phyloP scores from a whole-genome alignment of 2,797 vertebrate genomes.

The Cyprinodon diabolis region DNA sequence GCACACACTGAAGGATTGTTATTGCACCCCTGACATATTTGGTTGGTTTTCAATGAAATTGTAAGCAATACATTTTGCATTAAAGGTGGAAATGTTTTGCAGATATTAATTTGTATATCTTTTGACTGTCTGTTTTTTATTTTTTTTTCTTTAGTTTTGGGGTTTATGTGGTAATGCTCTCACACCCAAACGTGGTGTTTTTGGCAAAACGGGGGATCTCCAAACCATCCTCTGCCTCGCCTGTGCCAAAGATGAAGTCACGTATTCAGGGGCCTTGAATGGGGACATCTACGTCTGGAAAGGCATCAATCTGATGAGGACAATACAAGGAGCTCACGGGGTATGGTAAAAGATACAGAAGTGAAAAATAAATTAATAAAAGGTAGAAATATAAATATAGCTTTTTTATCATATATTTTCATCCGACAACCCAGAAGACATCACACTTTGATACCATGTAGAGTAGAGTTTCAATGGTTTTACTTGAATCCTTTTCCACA shows the following conservation, averaged over 20 bases:
- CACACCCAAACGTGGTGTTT: slow-evolving; percentile 95
- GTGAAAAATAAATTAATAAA: not conserved
- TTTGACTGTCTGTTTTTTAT: slow-evolving; percentile 61
- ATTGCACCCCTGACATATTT: not conserved
- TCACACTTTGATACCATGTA: no score
- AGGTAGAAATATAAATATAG: no score
- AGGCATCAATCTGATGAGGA: slow-evolving; percentile 92
- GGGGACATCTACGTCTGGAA: slow-evolving; percentile 99
- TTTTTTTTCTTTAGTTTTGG: slow-evolving; percentile 93
- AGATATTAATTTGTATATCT: not conserved
- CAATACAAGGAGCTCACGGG: slow-evolving; percentile 95
- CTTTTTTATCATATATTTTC: no score
- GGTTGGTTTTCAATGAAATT: not conserved
- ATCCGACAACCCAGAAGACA: no score
- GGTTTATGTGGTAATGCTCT: slow-evolving; percentile 97
- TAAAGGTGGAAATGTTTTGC: not conserved
- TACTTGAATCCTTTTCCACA: no score
- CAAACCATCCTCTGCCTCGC: slow-evolving; percentile 98
- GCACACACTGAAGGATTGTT: no score
- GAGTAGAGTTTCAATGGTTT: no score
- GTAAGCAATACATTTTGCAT: not conserved
- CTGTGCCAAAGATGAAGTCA: slow-evolving; percentile 95
- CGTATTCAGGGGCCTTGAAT: slow-evolving; percentile 96
- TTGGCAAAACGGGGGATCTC: slow-evolving; percentile 97
- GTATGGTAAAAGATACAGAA: slow-evolving; percentile 70